Evolutionary conservation across 2,888 invertebrate species (phyloP), one percentile per base, ranked within the genome.

Genomic region (Dysmachus trigonus): DNA sequence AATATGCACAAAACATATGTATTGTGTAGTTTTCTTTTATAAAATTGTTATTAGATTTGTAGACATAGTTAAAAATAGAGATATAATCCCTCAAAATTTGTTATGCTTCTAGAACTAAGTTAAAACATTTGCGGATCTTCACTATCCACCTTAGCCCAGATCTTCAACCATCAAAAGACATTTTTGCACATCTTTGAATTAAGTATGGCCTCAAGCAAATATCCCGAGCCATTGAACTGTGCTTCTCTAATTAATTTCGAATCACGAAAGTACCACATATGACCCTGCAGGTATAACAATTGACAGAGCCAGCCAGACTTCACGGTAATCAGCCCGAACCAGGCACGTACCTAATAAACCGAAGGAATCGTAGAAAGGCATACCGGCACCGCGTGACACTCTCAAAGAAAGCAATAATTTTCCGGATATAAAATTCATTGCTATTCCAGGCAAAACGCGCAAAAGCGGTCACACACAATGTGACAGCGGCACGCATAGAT

Each of bases 351-450:
- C 73, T 74, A 74, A 73, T 74, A 30, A 85, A 47, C 35, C 53
- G 35, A 71, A 73, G 31, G 62, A 62, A 53, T 53, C 33, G 18
- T 33, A 33, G 81, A 53, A 81, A 53, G 18, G 15, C n/a, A 62
- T 27, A 27, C 47, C 15, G 33, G 18, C 18, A 33, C 33, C 79
- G 30, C 47, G 10, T 31, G 79, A 30, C 51, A 81, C 22, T 35
- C 31, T 53, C n/a, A 53, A 81, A 53, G 53, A 81, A 81, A 53
- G 31, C 81, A 81, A 81, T 62, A 81, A 81, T 77, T 77, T 77
- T 77, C 77, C 77, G 77, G 62, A 81, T 47, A n/a, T 62, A 53
- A 79, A 83, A 83, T 83, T 83, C 72, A 72, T 72, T 72, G 72
- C 83, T 83, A 72, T 83, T 83, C 71, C 72, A 33, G 41, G 27